These are phyloP conservation scores for Hypselothyrea guttata DNA, from an alignment of 2,888 invertebrate species.

Conservation along the genomic window DNA sequence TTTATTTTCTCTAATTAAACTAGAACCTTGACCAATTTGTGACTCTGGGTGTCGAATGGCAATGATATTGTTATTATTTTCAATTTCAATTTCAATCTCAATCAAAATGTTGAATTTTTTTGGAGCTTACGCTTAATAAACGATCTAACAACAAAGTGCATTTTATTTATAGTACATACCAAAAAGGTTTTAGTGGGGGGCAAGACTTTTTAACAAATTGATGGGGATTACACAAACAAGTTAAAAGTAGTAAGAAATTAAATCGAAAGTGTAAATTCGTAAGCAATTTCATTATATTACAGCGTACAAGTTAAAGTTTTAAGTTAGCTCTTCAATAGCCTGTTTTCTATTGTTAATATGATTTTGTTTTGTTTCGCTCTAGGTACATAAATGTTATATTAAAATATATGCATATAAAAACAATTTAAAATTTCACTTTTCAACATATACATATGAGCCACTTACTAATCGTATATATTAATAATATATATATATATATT, in stretches of 20 bases:
- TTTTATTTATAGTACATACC: conserved; percentile 62
- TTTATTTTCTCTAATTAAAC: conserved; percentile 39
- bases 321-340: conserved; percentile 8
- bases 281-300: conserved; percentile 69
- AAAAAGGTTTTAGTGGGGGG: conserved; percentile 25
- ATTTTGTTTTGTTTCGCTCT: too few relatives aligned
- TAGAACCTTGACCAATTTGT: conserved; percentile 69
- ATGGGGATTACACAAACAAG: background rate
- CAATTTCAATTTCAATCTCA: conserved; percentile 27
- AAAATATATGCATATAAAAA: conserved; percentile 50
- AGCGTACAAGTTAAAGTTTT: conserved; percentile 43
- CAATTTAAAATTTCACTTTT: conserved; percentile 66
- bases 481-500: conserved; percentile 26
- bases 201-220: conserved; percentile 31
- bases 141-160: conserved; percentile 61
- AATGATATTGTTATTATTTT: conserved; percentile 42
- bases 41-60: conserved; percentile 49
- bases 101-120: conserved; percentile 39
- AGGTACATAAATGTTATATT: conserved; percentile 26
- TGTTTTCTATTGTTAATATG: too few relatives aligned
- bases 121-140: conserved; percentile 50
- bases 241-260: conserved; percentile 35
- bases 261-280: conserved; percentile 63
- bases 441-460: conserved; percentile 64
- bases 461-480: conserved; percentile 49